Base-by-base conservation (phyloP, 2,113 vertebrate species). In the Hippolais icterina region DNA sequence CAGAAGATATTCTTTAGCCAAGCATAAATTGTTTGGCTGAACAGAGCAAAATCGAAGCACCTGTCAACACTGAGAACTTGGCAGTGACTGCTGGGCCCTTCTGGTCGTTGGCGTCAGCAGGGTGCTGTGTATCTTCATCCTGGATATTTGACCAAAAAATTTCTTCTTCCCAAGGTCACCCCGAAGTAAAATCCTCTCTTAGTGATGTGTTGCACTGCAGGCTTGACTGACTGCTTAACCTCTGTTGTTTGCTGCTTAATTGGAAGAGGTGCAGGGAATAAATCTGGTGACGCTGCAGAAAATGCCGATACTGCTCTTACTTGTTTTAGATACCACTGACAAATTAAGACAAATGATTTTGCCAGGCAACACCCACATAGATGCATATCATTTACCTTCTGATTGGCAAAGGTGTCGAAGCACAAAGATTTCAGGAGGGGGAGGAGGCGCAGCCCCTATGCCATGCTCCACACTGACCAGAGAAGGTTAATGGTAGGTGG, bases 131-230 rank as follows among this genome's bases (percentile, higher is more conserved):
- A 7, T 71, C 74, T 93, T 81, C 60, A 63, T 52, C 42, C 47
- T 23, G 33, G 24, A 5, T 56, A 50, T 69, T 39, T n/a, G 39
- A 49, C 70, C 29, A 92, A 68, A 74, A 74, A 4, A 6, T 15
- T 8, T 53, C 23, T 25, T 66, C 24, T 82, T 79, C 70, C 41
- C 95, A 92, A 96, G 83, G 93, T 96, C 77, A 27, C 74, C 47
- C 44, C 2, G 1, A 78, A 75, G 56, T 64, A 31, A 61, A 65
- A 76, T 65, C 65, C 9, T 5, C 66, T 83, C 35, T 65, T 72
- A 23, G 50, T 41, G 57, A 41, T 1, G 0, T 72, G 60, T 87
- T 80, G 66, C 21, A 3, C 59, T 83, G 60, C 64, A 60, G 49
- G 33, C 59, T 44, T 63, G 50, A 70, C 59, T 6, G 17, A 20